These are phyloP conservation scores for Xanthia icteritia DNA, from an alignment of 2,888 invertebrate species.

Conservation along the genomic window DNA sequence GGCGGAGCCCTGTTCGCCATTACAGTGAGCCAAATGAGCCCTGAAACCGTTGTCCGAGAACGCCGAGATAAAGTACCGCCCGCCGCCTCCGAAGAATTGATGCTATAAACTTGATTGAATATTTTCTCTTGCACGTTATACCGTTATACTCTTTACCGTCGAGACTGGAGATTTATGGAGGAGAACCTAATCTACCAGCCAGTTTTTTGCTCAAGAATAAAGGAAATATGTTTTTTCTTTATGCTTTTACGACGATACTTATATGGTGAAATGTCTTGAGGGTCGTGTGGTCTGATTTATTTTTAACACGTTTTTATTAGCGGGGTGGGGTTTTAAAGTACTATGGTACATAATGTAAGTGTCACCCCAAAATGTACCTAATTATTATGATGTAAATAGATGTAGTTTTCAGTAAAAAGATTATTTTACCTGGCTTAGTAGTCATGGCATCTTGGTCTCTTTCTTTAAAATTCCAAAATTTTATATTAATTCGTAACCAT, in stretches of 20 bases:
- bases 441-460: background rate
- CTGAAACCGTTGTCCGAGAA: constrained; percentile 72
- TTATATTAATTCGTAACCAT: background rate
- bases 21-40: constrained; percentile 74
- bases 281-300: constrained; percentile 37
- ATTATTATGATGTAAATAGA: background rate
- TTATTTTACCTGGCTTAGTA: background rate
- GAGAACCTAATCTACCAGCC: constrained; percentile 63
- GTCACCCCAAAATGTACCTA: background rate
- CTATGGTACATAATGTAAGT: background rate
- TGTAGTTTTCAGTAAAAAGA: background rate
- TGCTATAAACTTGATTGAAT: constrained; percentile 84
- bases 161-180: constrained; percentile 66
- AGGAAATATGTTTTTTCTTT: constrained; percentile 62
- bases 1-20: constrained; percentile 64
- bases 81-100: constrained; percentile 70
- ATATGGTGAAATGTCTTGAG: constrained; percentile 32
- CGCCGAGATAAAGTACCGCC: constrained; percentile 69
- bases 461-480: background rate
- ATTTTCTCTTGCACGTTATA: constrained; percentile 75
- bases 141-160: constrained; percentile 54
- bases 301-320: constrained; percentile 46
- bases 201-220: constrained; percentile 60
- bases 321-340: background rate
- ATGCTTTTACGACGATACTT: constrained; percentile 49